These are phyloP conservation scores for Stegana nigrithorax DNA, from an alignment of 2,888 invertebrate genomes.

Conservation along the genomic window DNA sequence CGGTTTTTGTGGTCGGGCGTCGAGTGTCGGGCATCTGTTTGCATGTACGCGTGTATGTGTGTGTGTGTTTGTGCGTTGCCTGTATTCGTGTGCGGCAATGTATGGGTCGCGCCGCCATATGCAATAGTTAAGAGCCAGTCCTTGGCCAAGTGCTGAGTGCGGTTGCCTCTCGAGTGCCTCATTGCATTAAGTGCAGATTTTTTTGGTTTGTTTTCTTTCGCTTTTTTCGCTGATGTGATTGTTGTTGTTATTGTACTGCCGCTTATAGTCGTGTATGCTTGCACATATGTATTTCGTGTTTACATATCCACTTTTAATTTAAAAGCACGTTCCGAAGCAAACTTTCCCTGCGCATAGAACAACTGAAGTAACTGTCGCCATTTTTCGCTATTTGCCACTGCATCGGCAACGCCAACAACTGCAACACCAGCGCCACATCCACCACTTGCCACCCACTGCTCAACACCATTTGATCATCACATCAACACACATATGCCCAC, in stretches of 20 bases:
- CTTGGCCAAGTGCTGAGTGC: no score
- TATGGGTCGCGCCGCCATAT: no score
- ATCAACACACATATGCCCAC: background rate
- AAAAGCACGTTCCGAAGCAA: background rate
- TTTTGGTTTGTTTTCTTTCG: no score
- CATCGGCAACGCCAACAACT: background rate
- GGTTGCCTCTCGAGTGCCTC: background rate
- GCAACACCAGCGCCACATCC: background rate
- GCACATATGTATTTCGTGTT: background rate
- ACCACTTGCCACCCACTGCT: no score
- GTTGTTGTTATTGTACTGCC: no score
- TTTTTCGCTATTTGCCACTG: background rate
- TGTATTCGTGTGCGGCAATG: background rate
- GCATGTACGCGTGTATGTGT: background rate
- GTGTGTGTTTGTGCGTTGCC: background rate
- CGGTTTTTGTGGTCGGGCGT: slow-evolving; percentile 8
- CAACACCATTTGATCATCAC: no score
- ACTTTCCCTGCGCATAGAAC: background rate
- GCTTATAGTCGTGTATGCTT: background rate
- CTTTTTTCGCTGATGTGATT: no score
- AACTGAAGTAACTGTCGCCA: background rate
- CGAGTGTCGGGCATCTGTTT: slow-evolving; percentile 1
- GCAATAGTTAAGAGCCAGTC: no score
- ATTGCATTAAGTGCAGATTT: background rate
- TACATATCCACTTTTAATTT: background rate